phyloP scores from a whole-genome alignment of 1,140 invertebrate genomes.

The Episyrphus balteatus region DNA sequence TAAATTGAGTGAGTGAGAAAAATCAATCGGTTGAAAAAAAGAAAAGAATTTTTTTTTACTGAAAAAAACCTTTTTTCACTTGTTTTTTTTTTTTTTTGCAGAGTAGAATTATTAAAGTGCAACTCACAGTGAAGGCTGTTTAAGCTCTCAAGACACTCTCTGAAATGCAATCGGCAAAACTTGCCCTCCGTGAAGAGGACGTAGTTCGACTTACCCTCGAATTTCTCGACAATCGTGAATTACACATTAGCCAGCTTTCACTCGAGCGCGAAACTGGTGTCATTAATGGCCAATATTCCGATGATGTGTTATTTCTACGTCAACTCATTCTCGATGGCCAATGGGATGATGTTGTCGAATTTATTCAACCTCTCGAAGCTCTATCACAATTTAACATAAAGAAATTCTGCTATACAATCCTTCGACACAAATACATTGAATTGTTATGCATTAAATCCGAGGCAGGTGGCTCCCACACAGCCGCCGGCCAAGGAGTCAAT shows the following conservation, averaged over 20 bases:
- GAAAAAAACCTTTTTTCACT: too few relatives aligned
- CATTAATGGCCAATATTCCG: slow-evolving; percentile 82
- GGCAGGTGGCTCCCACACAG: slow-evolving; percentile 43
- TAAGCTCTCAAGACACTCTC: too few relatives aligned
- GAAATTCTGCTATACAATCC: slow-evolving; percentile 74
- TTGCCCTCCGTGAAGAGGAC: slow-evolving; percentile 80
- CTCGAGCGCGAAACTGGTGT: slow-evolving; percentile 91
- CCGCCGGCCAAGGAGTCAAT: slow-evolving; percentile 41
- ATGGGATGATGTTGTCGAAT: slow-evolving; percentile 95
- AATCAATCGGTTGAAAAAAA: too few relatives aligned
- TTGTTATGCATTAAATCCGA: slow-evolving; percentile 89
- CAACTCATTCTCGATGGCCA: slow-evolving; percentile 93
- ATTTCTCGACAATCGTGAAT: slow-evolving; percentile 80
- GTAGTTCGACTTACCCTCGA: slow-evolving; percentile 83
- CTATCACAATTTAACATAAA: slow-evolving; percentile 67
- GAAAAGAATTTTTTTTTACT: too few relatives aligned
- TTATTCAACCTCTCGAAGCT: slow-evolving; percentile 86
- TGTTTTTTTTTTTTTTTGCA: too few relatives aligned
- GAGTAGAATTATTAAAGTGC: too few relatives aligned
- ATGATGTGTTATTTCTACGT: slow-evolving; percentile 87
- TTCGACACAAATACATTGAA: slow-evolving; percentile 90
- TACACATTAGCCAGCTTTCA: slow-evolving; percentile 83
- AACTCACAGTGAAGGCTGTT: too few relatives aligned
- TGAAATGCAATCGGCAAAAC: slow-evolving; percentile 9
- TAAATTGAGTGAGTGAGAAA: too few relatives aligned